Evolutionary conservation across 2,113 vertebrate genomes (phyloP), one percentile per base, ranked within the genome.

Genomic region (Tyrannus savana): DNA sequence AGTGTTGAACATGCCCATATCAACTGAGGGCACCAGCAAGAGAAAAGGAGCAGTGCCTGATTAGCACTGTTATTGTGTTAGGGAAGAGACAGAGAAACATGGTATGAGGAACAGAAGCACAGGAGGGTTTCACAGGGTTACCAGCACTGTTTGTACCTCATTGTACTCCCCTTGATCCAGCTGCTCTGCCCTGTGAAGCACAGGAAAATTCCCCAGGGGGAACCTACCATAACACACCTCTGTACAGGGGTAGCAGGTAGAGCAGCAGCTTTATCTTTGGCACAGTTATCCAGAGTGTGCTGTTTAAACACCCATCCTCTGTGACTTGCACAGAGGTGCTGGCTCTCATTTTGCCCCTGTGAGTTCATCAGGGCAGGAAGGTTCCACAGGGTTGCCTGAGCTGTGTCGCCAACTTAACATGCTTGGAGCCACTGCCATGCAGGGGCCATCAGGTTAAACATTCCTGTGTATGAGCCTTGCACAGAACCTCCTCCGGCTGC

Each of bases 221-320:
- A 66, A 11, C 27, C 55, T 15, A 8, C 9, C 0, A 0, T 42
- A 73, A 17, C n/a, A 63, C 42, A 42, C 1, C 3, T 14, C 28
- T 42, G 10, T 30, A 31, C 5, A 39, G 44, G 6, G 18, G 42
- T 42, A 16, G 55, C 7, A 4, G 44, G 17, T 9, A 12, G 75
- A 42, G 78, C 1, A 4, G 28, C 35, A 69, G 27, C 33, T 59
- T 39, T 1, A 2, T 67, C 78, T 73, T 24, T 58, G 50, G 31
- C 12, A 15, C 41, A 44, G 4, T 77, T 64, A 56, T 59, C 35
- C 35, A 35, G 28, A 0, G 0, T 6, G 35, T 18, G 3, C 13
- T 47, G 10, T 25, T 81, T 42, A 47, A 93, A 78, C 39, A 39
- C 5, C 22, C 27, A 10, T 31, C 39, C 35, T 84, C 33, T 42